phyloP scores from a whole-genome alignment of 1,140 invertebrate genomes.

The Calephelis virginiensis region DNA sequence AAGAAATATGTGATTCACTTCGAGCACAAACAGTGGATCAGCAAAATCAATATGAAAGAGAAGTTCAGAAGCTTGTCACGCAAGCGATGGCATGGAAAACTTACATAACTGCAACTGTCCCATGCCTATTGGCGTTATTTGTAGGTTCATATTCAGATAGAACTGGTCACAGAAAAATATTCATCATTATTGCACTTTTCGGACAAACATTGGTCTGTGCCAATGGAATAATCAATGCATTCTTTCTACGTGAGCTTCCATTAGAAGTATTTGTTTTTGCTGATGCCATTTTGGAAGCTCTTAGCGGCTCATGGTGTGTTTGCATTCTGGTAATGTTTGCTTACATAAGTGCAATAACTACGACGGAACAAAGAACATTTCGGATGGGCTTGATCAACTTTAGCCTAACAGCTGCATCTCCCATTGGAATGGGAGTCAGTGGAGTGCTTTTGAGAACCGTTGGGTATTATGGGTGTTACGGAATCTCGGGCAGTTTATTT shows the following conservation, averaged over 20 bases:
- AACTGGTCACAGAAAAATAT: constrained; percentile 77
- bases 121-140: constrained; percentile 81
- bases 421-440: constrained; percentile 67
- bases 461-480: constrained; percentile 68
- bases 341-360: constrained; percentile 79
- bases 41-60: constrained; percentile 55
- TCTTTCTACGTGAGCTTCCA: constrained; percentile 70
- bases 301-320: constrained; percentile 77
- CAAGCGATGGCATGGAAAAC: constrained; percentile 49
- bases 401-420: constrained; percentile 70
- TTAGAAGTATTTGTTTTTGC: constrained; percentile 52
- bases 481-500: constrained; percentile 46
- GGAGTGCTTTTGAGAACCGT: constrained; percentile 60
- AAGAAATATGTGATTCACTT: constrained; percentile 57
- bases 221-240: constrained; percentile 74
- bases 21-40: constrained; percentile 43
- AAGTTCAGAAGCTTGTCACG: constrained; percentile 50
- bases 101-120: constrained; percentile 55
- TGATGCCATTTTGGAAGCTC: constrained; percentile 43
- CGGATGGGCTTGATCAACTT: constrained; percentile 79
- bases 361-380: constrained; percentile 76
- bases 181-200: constrained; percentile 59
- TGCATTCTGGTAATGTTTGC: constrained; percentile 76
- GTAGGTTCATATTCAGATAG: constrained; percentile 79
- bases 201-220: constrained; percentile 61